Evolutionary conservation across 2,113 vertebrate species (phyloP).

Genomic region (Mormoops blainvillei): DNA sequence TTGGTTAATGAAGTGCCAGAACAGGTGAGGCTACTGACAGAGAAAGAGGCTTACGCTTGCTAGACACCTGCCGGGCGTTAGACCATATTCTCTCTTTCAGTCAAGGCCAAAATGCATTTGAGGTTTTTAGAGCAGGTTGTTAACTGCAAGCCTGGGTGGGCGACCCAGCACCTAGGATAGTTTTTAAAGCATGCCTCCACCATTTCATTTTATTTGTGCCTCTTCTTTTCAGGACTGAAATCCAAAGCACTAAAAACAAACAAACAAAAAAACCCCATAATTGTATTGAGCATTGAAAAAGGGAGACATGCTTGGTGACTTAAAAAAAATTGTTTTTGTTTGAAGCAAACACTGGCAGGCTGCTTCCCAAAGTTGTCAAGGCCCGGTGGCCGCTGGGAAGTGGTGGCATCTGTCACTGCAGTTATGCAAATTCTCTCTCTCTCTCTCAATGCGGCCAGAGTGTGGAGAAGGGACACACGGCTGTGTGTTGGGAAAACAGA

Average conservation of each 20-base stretch:
- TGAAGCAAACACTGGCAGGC: slow-evolving; percentile 16
- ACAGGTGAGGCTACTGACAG: background rate
- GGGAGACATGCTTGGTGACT: slow-evolving; percentile 12
- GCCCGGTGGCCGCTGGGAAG: slow-evolving; percentile 52
- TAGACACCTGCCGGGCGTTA: background rate
- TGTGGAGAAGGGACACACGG: slow-evolving; percentile 34
- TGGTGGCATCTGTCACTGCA: slow-evolving; percentile 48
- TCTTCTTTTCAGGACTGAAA: slow-evolving; percentile 15
- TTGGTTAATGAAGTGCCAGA: slow-evolving; percentile 20
- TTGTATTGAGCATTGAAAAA: background rate
- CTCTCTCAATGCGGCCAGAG: background rate
- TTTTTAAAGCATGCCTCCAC: background rate
- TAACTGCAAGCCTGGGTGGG: background rate
- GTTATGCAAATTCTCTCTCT: slow-evolving; percentile 56
- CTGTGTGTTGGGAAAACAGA: slow-evolving; percentile 55
- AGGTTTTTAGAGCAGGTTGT: background rate
- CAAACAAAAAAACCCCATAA: background rate
- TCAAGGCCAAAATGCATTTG: background rate
- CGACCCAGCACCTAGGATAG: background rate
- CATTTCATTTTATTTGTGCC: background rate
- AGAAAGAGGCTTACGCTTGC: background rate
- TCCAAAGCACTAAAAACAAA: background rate
- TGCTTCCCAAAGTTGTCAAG: slow-evolving; percentile 50
- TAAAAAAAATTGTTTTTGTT: slow-evolving; percentile 25
- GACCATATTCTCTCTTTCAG: background rate